These are phyloP conservation scores for Vannuccia rotundouncinata DNA, from an alignment of 2,888 invertebrate species.

Conservation along the genomic window DNA sequence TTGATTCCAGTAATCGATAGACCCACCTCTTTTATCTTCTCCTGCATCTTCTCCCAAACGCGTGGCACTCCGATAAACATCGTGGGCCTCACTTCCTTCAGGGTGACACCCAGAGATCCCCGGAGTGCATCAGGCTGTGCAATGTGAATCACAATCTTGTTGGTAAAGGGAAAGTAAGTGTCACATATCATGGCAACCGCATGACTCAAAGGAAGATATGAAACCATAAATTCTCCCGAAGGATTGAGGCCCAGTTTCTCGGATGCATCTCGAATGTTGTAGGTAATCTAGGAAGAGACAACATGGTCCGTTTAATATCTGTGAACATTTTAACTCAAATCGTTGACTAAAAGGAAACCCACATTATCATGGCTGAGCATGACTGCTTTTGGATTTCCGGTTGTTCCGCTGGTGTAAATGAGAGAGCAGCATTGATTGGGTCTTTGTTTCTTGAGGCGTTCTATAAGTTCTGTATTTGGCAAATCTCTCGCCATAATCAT, in stretches of 20 bases:
- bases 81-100: slow-evolving; percentile 62
- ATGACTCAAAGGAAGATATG: slow-evolving; percentile 80
- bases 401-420: slow-evolving; percentile 77
- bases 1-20: slow-evolving; percentile 68
- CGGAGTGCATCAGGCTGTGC: slow-evolving; percentile 82
- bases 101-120: slow-evolving; percentile 43
- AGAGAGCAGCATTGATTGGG: slow-evolving; percentile 77
- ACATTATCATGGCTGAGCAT: slow-evolving; percentile 81
- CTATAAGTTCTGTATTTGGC: slow-evolving; percentile 66
- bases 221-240: background rate
- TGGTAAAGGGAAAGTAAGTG: slow-evolving; percentile 65
- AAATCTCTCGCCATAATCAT: slow-evolving; percentile 69
- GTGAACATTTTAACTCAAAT: too few species aligned
- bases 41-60: slow-evolving; percentile 86
- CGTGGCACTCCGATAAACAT: slow-evolving; percentile 78
- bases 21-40: slow-evolving; percentile 72
- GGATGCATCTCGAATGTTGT: too few species aligned
- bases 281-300: too few species aligned
- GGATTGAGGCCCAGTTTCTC: too few species aligned
- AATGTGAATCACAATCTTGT: slow-evolving; percentile 71
- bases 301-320: too few species aligned
- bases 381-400: slow-evolving; percentile 78
- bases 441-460: slow-evolving; percentile 65
- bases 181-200: slow-evolving; percentile 83
- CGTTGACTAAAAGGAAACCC: too few species aligned